Base-by-base conservation (phyloP, 2,797 vertebrate genomes). In the Acanthis flammea region DNA sequence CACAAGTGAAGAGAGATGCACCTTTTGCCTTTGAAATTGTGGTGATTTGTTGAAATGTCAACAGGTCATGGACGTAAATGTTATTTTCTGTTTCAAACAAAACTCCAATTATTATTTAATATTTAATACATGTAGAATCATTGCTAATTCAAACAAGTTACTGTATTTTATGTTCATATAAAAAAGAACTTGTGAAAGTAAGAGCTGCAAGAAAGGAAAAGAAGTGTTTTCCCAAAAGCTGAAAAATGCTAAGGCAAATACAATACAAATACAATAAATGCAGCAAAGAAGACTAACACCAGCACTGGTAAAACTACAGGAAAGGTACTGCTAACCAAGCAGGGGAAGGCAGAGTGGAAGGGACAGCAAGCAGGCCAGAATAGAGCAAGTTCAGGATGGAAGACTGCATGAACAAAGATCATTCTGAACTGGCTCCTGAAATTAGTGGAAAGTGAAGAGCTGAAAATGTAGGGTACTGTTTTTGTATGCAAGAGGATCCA, bases 1-100 rank as follows among this genome's bases (percentile, higher is more conserved):
- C 99, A 97, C 99, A 99, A 45, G 99, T 98, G 78, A 99, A 99
- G 15, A 99, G 98, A 8, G 99, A 99, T 33, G 99, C 99, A 82
- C 99, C 99, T 96, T 98, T 99, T 87, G 99, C 99, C 97, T 99
- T 99, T 67, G 99, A 98, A 92, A 99, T 97, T 0, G 98, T 98
- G 39, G 99, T 99, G 88, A 99, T 99, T 98, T 99, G 99, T 98
- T 99, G 99, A 97, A 99, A 99, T 19, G 99, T 99, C 97, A 99
- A 96, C 42, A 99, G 98, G 98, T 99, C 99, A 62, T 99, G 99
- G 94, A 99, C 99, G 13, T 99, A 99, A 96, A 99, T 99, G 97
- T 99, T 99, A 98, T 99, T 99, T 97, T 99, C 99, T 99, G 97
- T 93, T 97, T 93, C 60, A 92, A 92, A 96, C 22, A 94, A 96